Evolutionary conservation across 2,113 vertebrate genomes (phyloP), one percentile per base, ranked within the genome.

Genomic region (Pagrus major): DNA sequence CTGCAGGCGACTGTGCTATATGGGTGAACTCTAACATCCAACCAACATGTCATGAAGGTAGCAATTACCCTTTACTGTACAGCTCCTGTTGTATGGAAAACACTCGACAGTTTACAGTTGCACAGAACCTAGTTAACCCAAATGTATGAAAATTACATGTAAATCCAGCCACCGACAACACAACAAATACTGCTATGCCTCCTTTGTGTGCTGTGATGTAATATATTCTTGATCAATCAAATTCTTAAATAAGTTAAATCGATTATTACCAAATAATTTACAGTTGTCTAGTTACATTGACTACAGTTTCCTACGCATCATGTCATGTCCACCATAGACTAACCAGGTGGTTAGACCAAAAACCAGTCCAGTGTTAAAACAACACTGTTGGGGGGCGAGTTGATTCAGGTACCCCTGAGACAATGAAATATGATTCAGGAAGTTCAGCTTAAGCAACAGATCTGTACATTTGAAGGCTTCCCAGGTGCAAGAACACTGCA

Each of bases 91-190:
- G 31, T 49, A 56, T 29, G 69, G 11, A 64, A 65, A 81, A 73
- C 25, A 73, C 6, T 49, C 29, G n/a, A 20, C 16, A 21, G 9
- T 20, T 31, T 12, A 76, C 51, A 68, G 16, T 12, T 54, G 12
- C 25, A 55, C 49, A 14, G n/a, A 1, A 10, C 37, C 4, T 29
- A 47, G 27, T 61, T 47, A 37, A 54, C 5, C 2, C 47, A 69
- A 47, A 73, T 47, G 29, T 58, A 68, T 64, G 39, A 4, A 85
- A 77, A 85, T 61, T 5, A 52, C n/a, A 35, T 2, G 59, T 15
- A 14, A 41, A 67, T 51, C 14, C 15, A 49, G 23, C 18, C 21
- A 58, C 9, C 20, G 25, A 59, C n/a, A 44, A 51, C 16, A 31
- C 52, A 58, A 4, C 25, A 75, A 42, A 44, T 27, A 31, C 54